Percentiles rank a stretch among this genome's conserved stretches.
Conservation (phyloP, 2,113 vertebrate species). For the Centropus bengalensis region DNA sequence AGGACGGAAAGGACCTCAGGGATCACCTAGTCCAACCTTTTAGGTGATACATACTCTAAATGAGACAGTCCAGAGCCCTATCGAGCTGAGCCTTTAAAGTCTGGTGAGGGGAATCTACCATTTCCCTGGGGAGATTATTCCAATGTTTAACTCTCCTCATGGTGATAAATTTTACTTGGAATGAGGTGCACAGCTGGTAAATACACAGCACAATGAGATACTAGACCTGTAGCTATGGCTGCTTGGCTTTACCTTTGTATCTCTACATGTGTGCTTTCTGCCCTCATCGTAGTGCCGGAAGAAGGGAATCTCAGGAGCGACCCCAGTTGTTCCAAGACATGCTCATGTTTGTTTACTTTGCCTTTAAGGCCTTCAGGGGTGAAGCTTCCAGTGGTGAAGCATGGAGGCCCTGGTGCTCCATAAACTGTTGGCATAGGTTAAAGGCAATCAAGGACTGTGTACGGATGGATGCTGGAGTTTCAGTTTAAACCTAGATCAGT, state of each 20-base stretch:
- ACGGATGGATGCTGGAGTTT: background rate
- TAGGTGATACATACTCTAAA: too few relatives aligned
- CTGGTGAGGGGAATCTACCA: too few relatives aligned
- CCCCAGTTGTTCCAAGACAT: background rate
- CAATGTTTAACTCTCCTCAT: too few relatives aligned
- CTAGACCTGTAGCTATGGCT: background rate
- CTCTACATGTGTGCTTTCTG: rapidly evolving
- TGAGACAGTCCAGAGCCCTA: too few relatives aligned
- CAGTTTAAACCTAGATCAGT: background rate
- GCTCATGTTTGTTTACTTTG: background rate
- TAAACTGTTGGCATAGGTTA: background rate
- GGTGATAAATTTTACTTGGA: background rate
- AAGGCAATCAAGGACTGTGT: background rate
- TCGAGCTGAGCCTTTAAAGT: too few relatives aligned
- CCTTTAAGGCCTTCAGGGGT: background rate
- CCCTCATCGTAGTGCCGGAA: background rate
- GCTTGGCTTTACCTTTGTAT: background rate
- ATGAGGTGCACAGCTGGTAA: background rate
- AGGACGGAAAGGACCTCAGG: too few relatives aligned
- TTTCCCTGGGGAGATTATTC: too few relatives aligned
- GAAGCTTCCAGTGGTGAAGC: background rate
- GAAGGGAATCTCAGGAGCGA: background rate
- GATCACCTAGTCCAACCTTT: too few relatives aligned
- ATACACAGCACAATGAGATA: background rate
- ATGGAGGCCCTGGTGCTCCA: background rate